phyloP scores from a whole-genome alignment of 92 coral and sea anemone genomes.

The Zoanthus sansibaricus region DNA sequence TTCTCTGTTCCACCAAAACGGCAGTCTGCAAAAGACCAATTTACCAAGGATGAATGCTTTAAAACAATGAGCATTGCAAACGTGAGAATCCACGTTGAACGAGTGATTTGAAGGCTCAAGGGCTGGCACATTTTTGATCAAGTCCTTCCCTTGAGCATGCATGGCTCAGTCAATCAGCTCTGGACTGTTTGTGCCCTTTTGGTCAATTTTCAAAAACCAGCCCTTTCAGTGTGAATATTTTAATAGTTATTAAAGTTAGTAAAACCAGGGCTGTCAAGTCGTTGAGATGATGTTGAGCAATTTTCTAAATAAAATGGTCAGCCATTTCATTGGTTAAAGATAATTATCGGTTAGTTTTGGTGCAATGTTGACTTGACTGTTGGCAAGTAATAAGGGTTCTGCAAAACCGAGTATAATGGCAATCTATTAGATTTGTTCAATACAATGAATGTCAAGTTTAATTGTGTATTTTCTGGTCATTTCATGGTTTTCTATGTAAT shows the following conservation, averaged over 20 bases:
- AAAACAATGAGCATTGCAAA: conserved; percentile 68
- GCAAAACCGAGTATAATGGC: too few species aligned
- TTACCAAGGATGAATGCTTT: conserved; percentile 64
- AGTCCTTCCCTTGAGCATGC: conserved; percentile 68
- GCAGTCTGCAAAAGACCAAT: conserved; percentile 57
- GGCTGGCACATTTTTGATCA: conserved; percentile 72
- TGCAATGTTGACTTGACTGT: too few species aligned
- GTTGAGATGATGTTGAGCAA: too few species aligned
- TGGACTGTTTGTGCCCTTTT: conserved; percentile 62
- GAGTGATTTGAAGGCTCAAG: conserved; percentile 29
- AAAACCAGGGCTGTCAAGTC: too few species aligned
- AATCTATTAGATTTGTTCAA: background rate
- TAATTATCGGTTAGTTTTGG: too few species aligned
- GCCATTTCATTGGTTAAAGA: too few species aligned
- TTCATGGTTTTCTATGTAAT: too few species aligned
- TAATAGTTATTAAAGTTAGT: too few species aligned
- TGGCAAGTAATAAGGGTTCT: too few species aligned
- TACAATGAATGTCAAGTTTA: too few species aligned
- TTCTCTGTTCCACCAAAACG: conserved; percentile 54
- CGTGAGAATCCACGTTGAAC: conserved; percentile 10
- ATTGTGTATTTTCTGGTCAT: too few species aligned
- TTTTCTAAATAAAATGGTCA: too few species aligned
- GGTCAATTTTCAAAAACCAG: conserved; percentile 58
- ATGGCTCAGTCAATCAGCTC: conserved; percentile 51
- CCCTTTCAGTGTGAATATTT: background rate